Percentiles rank a stretch among this genome's conserved stretches.
phyloP scores from a whole-genome alignment of 2,113 vertebrate genomes.

The Eira barbara region DNA sequence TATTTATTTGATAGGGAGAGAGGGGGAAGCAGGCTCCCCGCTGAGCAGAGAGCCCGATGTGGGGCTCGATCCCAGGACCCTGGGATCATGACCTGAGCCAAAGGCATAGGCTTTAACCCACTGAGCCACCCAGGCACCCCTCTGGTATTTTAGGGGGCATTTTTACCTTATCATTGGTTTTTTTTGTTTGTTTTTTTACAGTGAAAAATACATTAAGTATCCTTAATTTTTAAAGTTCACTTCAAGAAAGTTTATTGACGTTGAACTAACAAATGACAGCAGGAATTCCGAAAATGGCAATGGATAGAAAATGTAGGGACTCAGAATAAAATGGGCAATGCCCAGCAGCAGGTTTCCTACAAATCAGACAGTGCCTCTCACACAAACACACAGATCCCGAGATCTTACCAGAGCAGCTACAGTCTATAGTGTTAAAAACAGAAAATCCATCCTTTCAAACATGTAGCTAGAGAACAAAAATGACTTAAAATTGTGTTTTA shows the following conservation, averaged over 20 bases:
- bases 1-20: too few species aligned
- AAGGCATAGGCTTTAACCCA: too few species aligned
- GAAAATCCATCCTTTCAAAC: neutral
- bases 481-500: constrained; percentile 15
- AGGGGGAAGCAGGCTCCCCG: too few species aligned
- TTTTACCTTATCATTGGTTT: neutral
- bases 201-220: neutral
- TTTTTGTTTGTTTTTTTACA: neutral
- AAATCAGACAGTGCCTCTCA: neutral
- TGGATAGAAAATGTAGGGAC: neutral
- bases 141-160: neutral
- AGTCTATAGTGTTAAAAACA: neutral
- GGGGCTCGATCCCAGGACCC: too few species aligned
- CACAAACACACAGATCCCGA: neutral
- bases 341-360: neutral
- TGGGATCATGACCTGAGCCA: too few species aligned
- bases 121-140: too few species aligned
- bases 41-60: too few species aligned
- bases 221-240: neutral
- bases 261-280: neutral
- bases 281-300: neutral
- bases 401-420: neutral
- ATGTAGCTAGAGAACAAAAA: neutral
- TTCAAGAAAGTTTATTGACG: neutral
- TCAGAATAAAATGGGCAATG: neutral